Conservation (phyloP, 2,888 invertebrate species). For the Tetragonula carbonaria region DNA sequence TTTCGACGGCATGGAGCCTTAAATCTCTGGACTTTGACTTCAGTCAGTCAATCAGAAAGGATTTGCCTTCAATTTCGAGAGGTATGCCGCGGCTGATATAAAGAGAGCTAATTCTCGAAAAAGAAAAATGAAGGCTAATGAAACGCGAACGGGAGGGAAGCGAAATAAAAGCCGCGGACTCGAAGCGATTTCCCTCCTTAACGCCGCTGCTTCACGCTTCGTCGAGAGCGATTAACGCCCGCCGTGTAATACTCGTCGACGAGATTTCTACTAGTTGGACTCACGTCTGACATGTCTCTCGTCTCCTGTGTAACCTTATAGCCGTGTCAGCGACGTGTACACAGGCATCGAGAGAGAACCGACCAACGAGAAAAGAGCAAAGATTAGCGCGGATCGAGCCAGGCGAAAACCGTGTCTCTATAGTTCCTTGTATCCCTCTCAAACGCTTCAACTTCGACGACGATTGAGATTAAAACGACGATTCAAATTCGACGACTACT, state of each 20-base stretch:
- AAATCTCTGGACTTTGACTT: too few relatives aligned
- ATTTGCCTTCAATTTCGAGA: neutral
- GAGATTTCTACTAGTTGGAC: constrained; percentile 72
- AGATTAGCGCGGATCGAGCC: constrained; percentile 14
- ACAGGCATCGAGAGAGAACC: constrained; percentile 15
- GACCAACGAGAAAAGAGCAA: neutral
- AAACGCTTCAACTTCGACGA: too few relatives aligned
- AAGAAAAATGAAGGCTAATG: neutral
- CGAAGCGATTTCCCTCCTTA: too few relatives aligned
- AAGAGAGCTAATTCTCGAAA: neutral
- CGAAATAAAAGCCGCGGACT: constrained; percentile 10
- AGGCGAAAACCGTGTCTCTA: constrained; percentile 7
- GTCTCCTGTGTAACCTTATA: constrained; percentile 70
- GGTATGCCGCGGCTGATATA: neutral
- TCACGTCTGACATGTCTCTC: constrained; percentile 68
- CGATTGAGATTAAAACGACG: too few relatives aligned
- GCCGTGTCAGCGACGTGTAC: constrained; percentile 48
- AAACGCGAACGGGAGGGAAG: constrained; percentile 14
- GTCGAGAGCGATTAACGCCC: constrained; percentile 70
- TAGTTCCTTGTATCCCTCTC: too few relatives aligned
- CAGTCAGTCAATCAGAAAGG: too few relatives aligned
- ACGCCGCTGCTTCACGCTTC: constrained; percentile 39
- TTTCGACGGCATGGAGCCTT: too few relatives aligned
- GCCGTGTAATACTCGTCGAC: constrained; percentile 74
- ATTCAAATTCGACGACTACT: too few relatives aligned